These are phyloP conservation scores for Porphyrio hochstetteri DNA, from an alignment of 2,113 vertebrate genomes.

Conservation along the genomic window DNA sequence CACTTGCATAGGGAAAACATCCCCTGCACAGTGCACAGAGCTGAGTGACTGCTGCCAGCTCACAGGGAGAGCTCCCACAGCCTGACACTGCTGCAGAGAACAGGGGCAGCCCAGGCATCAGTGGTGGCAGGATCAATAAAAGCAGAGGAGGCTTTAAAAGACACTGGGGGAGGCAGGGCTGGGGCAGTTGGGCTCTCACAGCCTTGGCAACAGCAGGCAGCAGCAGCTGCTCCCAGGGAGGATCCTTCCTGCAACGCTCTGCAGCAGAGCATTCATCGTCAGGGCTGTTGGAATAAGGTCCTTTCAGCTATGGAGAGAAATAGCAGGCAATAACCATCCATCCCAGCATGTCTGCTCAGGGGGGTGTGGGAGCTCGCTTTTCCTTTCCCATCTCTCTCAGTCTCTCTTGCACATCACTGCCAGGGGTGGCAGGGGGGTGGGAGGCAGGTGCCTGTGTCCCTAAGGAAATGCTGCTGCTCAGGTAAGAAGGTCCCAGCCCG, in stretches of 20 bases:
- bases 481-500: fast-evolving
- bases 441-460: fast-evolving
- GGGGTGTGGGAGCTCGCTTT: neutral
- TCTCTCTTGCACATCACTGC: neutral
- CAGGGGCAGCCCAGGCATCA: neutral
- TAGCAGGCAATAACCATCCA: neutral
- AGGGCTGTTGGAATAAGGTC: neutral
- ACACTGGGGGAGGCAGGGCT: neutral
- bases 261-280: neutral
- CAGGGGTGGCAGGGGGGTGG: neutral
- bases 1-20: too few species aligned
- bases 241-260: neutral
- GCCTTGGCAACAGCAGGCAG: neutral
- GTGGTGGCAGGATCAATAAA: neutral
- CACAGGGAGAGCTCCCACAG: neutral
- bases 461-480: neutral
- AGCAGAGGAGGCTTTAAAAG: neutral
- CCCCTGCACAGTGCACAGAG: too few species aligned
- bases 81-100: neutral
- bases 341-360: neutral
- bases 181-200: neutral
- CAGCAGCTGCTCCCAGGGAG: neutral
- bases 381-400: neutral
- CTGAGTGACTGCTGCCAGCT: neutral
- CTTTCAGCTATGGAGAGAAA: neutral